Evolutionary conservation across 2,797 vertebrate species (phyloP).

Genomic region (Heliangelus exortis): DNA sequence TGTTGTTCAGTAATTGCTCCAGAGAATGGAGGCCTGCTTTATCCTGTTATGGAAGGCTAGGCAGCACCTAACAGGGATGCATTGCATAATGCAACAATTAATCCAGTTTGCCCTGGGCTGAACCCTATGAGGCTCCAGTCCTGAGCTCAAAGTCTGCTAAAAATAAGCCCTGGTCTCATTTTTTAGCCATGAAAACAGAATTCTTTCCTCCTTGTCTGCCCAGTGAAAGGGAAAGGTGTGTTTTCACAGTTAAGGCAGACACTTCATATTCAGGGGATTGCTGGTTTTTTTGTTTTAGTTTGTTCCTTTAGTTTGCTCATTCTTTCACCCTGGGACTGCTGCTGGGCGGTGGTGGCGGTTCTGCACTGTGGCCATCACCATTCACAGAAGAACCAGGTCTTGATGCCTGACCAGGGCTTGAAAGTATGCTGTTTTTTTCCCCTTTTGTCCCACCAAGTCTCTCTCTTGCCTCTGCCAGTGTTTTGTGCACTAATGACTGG

Average conservation of each 20-base stretch:
- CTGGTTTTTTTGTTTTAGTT: background rate
- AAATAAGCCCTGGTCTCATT: background rate
- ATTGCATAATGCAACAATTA: background rate
- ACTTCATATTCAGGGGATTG: background rate
- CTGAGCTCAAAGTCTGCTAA: background rate
- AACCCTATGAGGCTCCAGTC: background rate
- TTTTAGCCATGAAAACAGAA: background rate
- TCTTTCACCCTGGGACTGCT: background rate
- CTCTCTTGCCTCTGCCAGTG: background rate
- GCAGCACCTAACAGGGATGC: background rate
- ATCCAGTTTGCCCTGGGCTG: background rate
- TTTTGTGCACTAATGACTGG: background rate
- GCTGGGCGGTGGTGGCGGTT: background rate
- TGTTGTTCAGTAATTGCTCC: background rate
- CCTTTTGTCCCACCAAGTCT: background rate
- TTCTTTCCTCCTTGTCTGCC: background rate
- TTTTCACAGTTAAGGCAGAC: background rate
- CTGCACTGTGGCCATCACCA: background rate
- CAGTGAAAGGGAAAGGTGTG: background rate
- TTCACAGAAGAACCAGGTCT: background rate
- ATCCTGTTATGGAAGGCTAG: background rate
- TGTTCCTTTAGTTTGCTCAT: background rate
- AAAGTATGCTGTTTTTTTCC: fast-evolving
- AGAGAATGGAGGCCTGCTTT: background rate
- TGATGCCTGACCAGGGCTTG: background rate